These are phyloP conservation scores for Ectobius pallidus DNA, from an alignment of 2,888 invertebrate genomes.

Conservation along the genomic window DNA sequence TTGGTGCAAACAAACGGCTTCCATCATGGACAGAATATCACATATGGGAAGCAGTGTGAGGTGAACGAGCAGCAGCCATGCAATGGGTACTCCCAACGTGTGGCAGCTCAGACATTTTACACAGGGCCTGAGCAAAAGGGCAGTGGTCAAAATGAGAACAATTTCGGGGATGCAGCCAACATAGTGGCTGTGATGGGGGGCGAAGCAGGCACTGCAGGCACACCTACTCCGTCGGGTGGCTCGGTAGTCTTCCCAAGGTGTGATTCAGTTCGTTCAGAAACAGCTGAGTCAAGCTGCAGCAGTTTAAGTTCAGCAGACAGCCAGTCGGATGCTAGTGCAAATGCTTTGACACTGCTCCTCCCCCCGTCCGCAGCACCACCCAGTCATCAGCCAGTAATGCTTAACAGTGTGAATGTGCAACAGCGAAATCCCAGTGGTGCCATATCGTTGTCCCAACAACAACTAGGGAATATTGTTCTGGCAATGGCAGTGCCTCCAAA, in stretches of 20 bases:
- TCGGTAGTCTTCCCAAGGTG: constrained; percentile 53
- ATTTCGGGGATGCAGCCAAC: constrained; percentile 39
- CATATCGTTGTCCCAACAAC: constrained; percentile 38
- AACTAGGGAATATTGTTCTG: constrained; percentile 42
- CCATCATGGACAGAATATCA: constrained; percentile 38
- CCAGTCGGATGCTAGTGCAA: constrained; percentile 49
- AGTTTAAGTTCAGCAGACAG: constrained; percentile 46
- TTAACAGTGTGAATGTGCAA: constrained; percentile 35
- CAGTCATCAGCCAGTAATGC: constrained; percentile 36
- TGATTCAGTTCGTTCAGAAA: constrained; percentile 64
- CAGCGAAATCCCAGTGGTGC: constrained; percentile 35
- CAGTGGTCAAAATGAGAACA: constrained; percentile 13
- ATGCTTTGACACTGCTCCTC: constrained; percentile 48
- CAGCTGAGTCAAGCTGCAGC: constrained; percentile 62
- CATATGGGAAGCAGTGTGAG: constrained; percentile 33
- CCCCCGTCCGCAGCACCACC: constrained; percentile 47
- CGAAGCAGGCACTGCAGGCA: constrained; percentile 28
- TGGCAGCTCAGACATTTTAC: constrained; percentile 32
- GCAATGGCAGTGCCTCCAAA: constrained; percentile 42
- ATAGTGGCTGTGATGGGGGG: constrained; percentile 41
- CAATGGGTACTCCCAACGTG: constrained; percentile 38
- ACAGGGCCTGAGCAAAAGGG: constrained; percentile 36
- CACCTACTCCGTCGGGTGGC: constrained; percentile 21
- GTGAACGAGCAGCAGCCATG: no score
- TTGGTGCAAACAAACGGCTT: constrained; percentile 38